These are phyloP conservation scores for Phoebastria nigripes DNA, from an alignment of 2,797 vertebrate genomes.

Conservation along the genomic window DNA sequence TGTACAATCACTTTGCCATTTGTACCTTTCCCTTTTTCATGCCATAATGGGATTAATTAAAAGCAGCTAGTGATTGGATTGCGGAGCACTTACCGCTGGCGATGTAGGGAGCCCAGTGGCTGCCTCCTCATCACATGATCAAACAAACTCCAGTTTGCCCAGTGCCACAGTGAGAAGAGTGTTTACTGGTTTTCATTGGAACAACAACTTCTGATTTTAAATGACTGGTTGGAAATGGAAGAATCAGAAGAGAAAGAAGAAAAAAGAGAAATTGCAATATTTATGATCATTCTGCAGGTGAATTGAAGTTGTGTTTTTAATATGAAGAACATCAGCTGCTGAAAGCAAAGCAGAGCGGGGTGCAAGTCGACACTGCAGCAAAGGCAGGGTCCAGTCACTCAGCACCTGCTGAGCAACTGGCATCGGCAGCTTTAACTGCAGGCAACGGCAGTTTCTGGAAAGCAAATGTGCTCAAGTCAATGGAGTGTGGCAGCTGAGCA, in stretches of 20 bases:
- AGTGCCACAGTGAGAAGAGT: conserved; percentile 56
- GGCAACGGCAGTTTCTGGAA: neutral
- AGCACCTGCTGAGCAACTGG: neutral
- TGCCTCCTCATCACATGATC: conserved; percentile 82
- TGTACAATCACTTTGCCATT: neutral
- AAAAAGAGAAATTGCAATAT: neutral
- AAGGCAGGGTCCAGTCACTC: neutral
- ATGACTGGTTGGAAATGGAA: conserved; percentile 35
- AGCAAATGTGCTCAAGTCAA: rapidly evolving
- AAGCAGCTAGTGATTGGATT: neutral
- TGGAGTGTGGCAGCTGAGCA: neutral
- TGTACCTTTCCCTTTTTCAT: neutral
- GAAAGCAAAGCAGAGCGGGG: neutral
- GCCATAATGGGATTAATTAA: neutral
- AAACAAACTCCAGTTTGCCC: conserved; percentile 89
- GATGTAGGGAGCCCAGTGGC: neutral
- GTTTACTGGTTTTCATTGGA: conserved; percentile 71
- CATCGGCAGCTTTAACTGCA: neutral
- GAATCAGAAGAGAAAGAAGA: neutral
- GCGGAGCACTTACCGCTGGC: conserved; percentile 46
- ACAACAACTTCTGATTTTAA: conserved; percentile 75
- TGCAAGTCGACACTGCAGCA: neutral
- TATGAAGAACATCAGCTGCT: neutral
- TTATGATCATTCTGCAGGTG: neutral
- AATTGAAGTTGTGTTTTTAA: neutral